Base-by-base conservation (phyloP, 2,888 invertebrate species). In the Micropterix aruncella region DNA sequence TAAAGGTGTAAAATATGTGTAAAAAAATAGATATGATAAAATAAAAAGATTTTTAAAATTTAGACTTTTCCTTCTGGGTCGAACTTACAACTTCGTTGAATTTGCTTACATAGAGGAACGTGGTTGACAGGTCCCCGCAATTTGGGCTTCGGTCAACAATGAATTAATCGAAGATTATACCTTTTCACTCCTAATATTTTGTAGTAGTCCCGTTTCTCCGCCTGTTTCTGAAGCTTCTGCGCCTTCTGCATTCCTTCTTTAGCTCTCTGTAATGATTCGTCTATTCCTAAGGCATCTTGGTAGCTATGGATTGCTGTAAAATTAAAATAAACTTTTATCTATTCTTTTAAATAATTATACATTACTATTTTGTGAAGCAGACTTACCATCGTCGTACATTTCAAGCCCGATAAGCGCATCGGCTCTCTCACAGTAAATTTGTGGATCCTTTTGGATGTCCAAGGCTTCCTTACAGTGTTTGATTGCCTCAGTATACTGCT, bases 141-240 rank as follows among this genome's bases (percentile, higher is more conserved):
- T n/a, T n/a, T n/a, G n/a, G n/a, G n/a, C n/a, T n/a, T n/a, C n/a
- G n/a, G n/a, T n/a, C n/a, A n/a, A n/a, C n/a, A n/a, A n/a, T n/a
- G n/a, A n/a, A n/a, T n/a, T n/a, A n/a, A n/a, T n/a, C n/a, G n/a
- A n/a, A n/a, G n/a, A n/a, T 16, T 45, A 43, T 40, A 68, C 69
- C 92, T 77, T 59, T 87, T 85, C 1, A 99, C 95, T 12, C 84
- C 88, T 44, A 96, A 71, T 54, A 96, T 96, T 67, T 97, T 96
- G 64, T 99, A 99, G 66, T 99, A 99, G 66, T 99, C 97, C 52
- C 95, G 70, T 57, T 85, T 85, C 58, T 93, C 89, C 0, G 95
- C 77, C 59, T 92, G 88, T 58, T 95, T 95, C 63, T 93, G 89
- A 52, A 94, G 64, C 57, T 91, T 88, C 64, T 95, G 90, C 2